Evolutionary conservation across 2,113 vertebrate genomes (phyloP), one percentile per base, ranked within the genome.

Genomic region (Edolisoma coerulescens): DNA sequence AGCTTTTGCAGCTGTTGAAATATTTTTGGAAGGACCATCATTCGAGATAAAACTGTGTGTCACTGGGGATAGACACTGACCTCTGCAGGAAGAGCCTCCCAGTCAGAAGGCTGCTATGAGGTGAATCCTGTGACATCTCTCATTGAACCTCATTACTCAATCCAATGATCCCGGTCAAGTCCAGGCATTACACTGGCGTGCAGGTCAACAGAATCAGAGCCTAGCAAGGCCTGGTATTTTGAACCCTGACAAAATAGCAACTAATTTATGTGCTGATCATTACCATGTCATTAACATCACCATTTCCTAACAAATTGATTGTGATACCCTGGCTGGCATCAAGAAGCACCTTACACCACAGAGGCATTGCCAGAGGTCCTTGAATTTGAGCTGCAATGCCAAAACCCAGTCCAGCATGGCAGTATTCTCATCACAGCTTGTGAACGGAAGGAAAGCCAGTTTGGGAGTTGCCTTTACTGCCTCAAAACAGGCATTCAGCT

Each of bases 1-100:
- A 91, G 73, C 35, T 92, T 86, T 90, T 87, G 69, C 87, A 95
- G 78, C 60, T 96, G 93, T 53, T 95, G 83, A 90, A 93, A 91
- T 95, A 73, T 63, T 94, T 90, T 81, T 93, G 75, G 68, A 88
- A 92, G 75, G 74, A 22, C 42, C 28, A 76, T 84, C 42, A 74
- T 52, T 84, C 57, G 82, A 57, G 79, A 86, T 53, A 53, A 74
- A 83, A 49, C 74, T 79, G 59, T 52, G 17, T 70, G 69, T 59
- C 77, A 22, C 19, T 45, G 33, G 73, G 84, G 71, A 79, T 20
- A 69, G 2, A 3, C 0, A 0, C 77, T 81, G 89, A 82, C 78
- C 71, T 90, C 89, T 84, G 33, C 87, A 95, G 87, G 69, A 84
- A 50, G 69, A 70, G 20, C 16, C 49, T 84, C 44, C 69, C 0